Percentiles rank a stretch among this genome's conserved stretches.
phyloP scores from a whole-genome alignment of 2,113 vertebrate genomes.

The Hypocryptadius cinnamomeus region DNA sequence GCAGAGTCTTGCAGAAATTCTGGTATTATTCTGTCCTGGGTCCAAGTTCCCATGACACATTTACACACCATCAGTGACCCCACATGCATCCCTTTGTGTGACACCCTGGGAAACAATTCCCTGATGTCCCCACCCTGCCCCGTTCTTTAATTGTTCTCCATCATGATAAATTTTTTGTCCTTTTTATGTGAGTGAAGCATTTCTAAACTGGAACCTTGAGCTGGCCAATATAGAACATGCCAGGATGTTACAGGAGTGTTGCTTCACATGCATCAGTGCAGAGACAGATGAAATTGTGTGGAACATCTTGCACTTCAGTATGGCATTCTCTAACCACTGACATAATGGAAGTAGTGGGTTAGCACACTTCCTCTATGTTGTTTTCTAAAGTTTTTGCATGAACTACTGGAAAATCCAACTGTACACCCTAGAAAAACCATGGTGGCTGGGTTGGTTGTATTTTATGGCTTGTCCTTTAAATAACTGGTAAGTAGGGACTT shows the following conservation, averaged over 20 bases:
- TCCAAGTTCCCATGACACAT: accelerated
- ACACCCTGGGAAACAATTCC: neutral
- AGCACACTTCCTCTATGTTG: neutral
- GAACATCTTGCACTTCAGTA: neutral
- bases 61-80: neutral
- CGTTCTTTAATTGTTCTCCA: neutral
- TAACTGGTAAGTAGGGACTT: neutral
- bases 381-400: neutral
- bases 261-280: accelerated
- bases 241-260: neutral
- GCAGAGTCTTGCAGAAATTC: neutral
- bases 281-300: neutral
- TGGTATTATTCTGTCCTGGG: neutral
- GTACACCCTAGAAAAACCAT: neutral
- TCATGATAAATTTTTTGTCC: neutral
- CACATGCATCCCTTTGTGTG: accelerated
- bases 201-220: neutral
- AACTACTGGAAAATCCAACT: neutral
- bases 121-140: accelerated
- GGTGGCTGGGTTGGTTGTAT: neutral
- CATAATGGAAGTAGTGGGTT: neutral
- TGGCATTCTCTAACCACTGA: neutral
- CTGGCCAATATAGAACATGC: neutral
- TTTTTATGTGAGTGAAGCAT: neutral
- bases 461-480: neutral